These are phyloP conservation scores for Hoplias malabaricus DNA, from an alignment of 2,113 vertebrate genomes.

Conservation along the genomic window DNA sequence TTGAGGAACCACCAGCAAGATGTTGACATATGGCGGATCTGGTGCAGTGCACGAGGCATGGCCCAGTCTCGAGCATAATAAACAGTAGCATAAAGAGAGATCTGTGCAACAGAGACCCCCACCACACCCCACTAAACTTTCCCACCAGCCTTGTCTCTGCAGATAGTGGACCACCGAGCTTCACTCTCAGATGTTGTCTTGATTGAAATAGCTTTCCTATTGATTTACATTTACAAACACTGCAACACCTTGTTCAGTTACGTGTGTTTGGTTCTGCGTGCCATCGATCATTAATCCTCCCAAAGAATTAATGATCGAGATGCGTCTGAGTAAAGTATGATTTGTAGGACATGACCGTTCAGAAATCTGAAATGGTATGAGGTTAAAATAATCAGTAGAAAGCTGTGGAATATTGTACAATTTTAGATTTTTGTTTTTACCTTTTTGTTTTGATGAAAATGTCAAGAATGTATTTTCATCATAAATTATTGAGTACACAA, in stretches of 20 bases:
- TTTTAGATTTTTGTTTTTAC: too few relatives aligned
- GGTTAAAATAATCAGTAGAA: too few relatives aligned
- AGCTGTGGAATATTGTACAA: too few relatives aligned
- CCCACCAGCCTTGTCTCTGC: slow-evolving; percentile 31
- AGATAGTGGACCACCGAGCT: slow-evolving; percentile 31
- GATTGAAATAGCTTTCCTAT: slow-evolving; percentile 20
- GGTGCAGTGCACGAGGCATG: slow-evolving; percentile 90
- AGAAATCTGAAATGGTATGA: too few relatives aligned
- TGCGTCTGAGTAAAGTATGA: too few relatives aligned
- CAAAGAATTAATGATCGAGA: too few relatives aligned
- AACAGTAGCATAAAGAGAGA: slow-evolving; percentile 98
- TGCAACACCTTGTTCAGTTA: background rate
- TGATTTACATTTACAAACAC: slow-evolving; percentile 20
- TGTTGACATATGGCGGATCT: slow-evolving; percentile 96
- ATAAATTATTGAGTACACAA: too few relatives aligned
- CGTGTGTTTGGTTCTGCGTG: background rate
- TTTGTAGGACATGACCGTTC: too few relatives aligned
- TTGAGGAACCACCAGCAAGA: slow-evolving; percentile 96
- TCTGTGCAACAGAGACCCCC: slow-evolving; percentile 84
- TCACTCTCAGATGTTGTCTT: slow-evolving; percentile 28
- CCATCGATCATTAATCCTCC: too few relatives aligned
- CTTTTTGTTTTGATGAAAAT: too few relatives aligned
- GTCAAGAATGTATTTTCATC: too few relatives aligned
- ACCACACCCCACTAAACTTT: slow-evolving; percentile 19
- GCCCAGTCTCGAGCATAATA: slow-evolving; percentile 95